Evolutionary conservation across 2,797 vertebrate genomes (phyloP).

Genomic region (Tamandua tetradactyla): DNA sequence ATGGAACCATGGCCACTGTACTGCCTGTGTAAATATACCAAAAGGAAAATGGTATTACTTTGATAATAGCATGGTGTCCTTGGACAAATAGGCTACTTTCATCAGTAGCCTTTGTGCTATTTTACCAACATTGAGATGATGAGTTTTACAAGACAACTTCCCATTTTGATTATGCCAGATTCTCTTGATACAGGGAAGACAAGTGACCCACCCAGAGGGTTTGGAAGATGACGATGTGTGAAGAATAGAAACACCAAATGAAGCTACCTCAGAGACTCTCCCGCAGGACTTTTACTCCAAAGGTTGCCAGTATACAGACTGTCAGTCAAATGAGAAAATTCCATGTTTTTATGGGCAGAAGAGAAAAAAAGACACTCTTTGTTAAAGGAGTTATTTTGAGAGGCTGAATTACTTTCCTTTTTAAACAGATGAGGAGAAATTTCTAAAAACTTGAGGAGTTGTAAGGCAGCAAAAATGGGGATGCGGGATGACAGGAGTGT

Average conservation of each 20-base stretch:
- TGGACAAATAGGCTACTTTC: conserved; percentile 93
- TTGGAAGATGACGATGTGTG: conserved; percentile 70
- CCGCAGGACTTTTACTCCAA: neutral
- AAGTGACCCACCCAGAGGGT: neutral
- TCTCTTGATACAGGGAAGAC: neutral
- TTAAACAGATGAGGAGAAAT: conserved; percentile 18
- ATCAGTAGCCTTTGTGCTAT: conserved; percentile 92
- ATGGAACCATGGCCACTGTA: conserved; percentile 93
- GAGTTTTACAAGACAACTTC: neutral
- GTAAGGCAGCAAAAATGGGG: neutral
- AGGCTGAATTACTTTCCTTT: conserved; percentile 13
- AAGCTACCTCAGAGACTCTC: neutral
- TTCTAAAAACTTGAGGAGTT: neutral
- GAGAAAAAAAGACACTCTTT: neutral
- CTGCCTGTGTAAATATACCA: conserved; percentile 90
- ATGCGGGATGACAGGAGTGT: neutral
- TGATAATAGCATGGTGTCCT: conserved; percentile 91
- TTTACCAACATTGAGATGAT: conserved; percentile 85
- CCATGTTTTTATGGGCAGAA: neutral
- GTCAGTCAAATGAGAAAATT: neutral
- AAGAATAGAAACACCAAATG: conserved; percentile 82
- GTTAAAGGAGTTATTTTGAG: conserved; percentile 33
- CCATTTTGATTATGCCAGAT: neutral
- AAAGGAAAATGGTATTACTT: conserved; percentile 93
- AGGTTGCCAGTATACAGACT: neutral